Percentiles rank a stretch among this genome's conserved stretches.
Conservation (phyloP, 2,888 invertebrate genomes). For the Trichogramma dendrolimi region DNA sequence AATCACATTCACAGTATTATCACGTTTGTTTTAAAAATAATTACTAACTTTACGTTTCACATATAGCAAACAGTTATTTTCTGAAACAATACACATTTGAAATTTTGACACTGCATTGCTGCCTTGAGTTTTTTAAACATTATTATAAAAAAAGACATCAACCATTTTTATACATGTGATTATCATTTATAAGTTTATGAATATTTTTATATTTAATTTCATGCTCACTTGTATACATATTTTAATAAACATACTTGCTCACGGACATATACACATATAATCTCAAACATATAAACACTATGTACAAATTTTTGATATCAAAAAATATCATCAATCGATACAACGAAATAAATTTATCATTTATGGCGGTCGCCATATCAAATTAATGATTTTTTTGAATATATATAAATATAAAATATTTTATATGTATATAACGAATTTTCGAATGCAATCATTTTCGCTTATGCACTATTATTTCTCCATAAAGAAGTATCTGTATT, state of each 20-base stretch:
- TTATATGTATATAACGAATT: conserved; percentile 32
- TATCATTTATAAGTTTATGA: too few relatives aligned
- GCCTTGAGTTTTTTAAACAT: too few relatives aligned
- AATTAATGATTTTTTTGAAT: conserved; percentile 34
- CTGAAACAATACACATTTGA: conserved; percentile 8
- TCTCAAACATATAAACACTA: conserved; percentile 26
- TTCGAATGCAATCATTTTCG: conserved; percentile 38
- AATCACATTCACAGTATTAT: conserved; percentile 8
- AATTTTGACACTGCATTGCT: not conserved
- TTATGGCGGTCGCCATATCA: conserved; percentile 46
- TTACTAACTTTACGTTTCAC: conserved; percentile 6
- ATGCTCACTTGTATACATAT: conserved; percentile 34
- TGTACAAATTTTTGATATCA: conserved; percentile 37
- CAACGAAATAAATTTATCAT: conserved; percentile 43
- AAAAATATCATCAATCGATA: conserved; percentile 39
- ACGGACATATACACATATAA: conserved; percentile 27
- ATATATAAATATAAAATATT: conserved; percentile 31
- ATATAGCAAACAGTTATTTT: conserved; percentile 7
- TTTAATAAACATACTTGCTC: conserved; percentile 7
- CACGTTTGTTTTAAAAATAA: conserved; percentile 5
- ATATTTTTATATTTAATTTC: too few relatives aligned
- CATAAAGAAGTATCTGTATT: conserved; percentile 45
- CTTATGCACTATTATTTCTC: conserved; percentile 42
- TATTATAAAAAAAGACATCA: too few relatives aligned
- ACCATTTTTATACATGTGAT: too few relatives aligned